A percentile compares a stretch with the other conserved stretches of the same genome.
Conservation (phyloP, 2,113 vertebrate species). For the Dryoscopus gambensis region DNA sequence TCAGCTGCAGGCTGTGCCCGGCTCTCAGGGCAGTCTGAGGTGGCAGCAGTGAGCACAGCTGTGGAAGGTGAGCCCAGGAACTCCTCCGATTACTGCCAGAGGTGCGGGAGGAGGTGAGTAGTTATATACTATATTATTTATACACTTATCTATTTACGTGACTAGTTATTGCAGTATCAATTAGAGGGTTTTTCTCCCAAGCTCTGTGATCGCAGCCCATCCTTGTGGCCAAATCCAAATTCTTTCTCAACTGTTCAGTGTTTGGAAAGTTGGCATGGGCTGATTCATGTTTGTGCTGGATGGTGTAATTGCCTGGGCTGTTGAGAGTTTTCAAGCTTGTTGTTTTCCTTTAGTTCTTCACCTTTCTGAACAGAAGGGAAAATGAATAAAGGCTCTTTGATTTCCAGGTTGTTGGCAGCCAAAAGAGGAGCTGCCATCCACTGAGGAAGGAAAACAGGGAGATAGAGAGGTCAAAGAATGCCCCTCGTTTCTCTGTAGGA, state of each 20-base stretch:
- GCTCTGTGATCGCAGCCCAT: background rate
- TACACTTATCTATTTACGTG: background rate
- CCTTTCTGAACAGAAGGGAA: background rate
- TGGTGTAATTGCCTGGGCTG: background rate
- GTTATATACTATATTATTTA: no score
- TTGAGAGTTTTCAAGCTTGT: background rate
- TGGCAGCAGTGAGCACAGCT: background rate
- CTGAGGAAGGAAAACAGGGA: background rate
- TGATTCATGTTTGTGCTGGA: background rate
- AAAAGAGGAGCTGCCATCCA: background rate
- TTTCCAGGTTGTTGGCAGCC: background rate
- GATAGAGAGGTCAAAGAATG: background rate
- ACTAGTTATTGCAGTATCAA: background rate
- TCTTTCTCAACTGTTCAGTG: background rate
- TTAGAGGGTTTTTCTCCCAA: background rate
- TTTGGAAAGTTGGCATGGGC: background rate
- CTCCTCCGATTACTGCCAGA: background rate
- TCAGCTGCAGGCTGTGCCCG: background rate
- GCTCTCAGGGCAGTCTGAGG: background rate
- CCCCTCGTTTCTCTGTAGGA: background rate
- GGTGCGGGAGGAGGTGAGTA: background rate
- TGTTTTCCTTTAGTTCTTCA: background rate
- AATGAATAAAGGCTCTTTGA: background rate
- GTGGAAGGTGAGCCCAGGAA: background rate
- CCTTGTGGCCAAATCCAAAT: background rate